Percentiles rank a stretch among this genome's conserved stretches.
phyloP scores from a whole-genome alignment of 2,888 invertebrate species.

The Lithodes maja region DNA sequence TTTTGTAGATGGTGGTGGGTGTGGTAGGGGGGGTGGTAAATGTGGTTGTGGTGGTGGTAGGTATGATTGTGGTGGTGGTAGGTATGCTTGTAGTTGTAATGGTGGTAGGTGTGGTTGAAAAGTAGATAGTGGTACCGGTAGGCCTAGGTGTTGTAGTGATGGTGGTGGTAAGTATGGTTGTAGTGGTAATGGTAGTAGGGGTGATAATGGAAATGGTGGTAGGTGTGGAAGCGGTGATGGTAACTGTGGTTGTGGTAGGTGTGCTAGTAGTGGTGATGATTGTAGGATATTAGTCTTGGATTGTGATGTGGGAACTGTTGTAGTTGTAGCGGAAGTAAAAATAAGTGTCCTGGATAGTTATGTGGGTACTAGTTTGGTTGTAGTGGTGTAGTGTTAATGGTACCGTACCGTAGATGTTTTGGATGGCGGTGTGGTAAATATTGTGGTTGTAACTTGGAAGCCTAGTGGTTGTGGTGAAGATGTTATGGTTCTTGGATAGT shows the following conservation, averaged over 20 bases:
- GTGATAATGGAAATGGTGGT: neutral
- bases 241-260: neutral
- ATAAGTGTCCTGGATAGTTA: no score
- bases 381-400: no score
- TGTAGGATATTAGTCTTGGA: neutral
- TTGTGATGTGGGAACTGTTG: no score
- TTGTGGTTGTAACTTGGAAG: no score
- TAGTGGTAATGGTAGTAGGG: neutral
- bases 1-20: no score
- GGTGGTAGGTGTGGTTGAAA: neutral
- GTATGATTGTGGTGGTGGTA: neutral
- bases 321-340: no score
- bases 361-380: no score
- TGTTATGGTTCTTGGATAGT: no score
- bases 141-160: neutral
- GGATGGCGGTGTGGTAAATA: no score
- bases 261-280: neutral
- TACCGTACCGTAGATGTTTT: no score
- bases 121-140: neutral
- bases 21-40: neutral
- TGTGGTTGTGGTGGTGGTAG: neutral
- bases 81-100: neutral
- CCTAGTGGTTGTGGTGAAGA: no score
- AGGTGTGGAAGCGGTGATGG: neutral
- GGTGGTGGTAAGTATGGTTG: neutral